Evolutionary conservation across 2,888 invertebrate genomes (phyloP).

Genomic region (Drosophila meridionalis): DNA sequence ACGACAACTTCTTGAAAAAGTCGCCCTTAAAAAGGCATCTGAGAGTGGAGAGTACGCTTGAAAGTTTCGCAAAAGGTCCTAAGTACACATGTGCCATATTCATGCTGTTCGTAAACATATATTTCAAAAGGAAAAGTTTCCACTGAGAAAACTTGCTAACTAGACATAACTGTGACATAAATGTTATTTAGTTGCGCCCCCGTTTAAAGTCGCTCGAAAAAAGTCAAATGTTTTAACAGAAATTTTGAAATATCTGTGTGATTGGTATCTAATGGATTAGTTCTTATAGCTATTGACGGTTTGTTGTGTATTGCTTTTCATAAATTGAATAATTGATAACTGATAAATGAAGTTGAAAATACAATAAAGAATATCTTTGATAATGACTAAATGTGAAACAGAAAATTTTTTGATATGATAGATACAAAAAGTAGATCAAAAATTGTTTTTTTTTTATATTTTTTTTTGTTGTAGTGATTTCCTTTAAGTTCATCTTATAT

Average conservation of each 20-base stretch:
- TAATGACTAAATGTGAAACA: too few relatives aligned
- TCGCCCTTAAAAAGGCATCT: conserved; percentile 30
- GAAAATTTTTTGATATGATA: too few relatives aligned
- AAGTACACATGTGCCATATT: conserved; percentile 34
- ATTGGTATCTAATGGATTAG: background rate
- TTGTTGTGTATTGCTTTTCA: too few relatives aligned
- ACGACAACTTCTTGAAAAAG: conserved; percentile 26
- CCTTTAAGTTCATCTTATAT: too few relatives aligned
- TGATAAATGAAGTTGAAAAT: too few relatives aligned
- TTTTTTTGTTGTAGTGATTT: too few relatives aligned
- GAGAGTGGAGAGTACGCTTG: conserved; percentile 45
- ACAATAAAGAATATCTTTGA: too few relatives aligned
- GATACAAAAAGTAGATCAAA: too few relatives aligned
- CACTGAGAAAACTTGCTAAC: conserved; percentile 21
- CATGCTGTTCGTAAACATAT: conserved; percentile 21
- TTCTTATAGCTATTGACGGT: background rate
- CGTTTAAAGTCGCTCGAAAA: background rate
- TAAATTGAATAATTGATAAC: too few relatives aligned
- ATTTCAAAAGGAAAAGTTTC: conserved; percentile 21
- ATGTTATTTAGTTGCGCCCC: conserved; percentile 2
- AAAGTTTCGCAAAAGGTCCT: conserved; percentile 35
- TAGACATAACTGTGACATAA: conserved; percentile 32
- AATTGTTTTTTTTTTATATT: too few relatives aligned
- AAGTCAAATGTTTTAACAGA: background rate
- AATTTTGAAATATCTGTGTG: background rate